These are phyloP conservation scores for Mormyrops boulengeri DNA, from an alignment of 2,797 vertebrate genomes.

Conservation along the genomic window DNA sequence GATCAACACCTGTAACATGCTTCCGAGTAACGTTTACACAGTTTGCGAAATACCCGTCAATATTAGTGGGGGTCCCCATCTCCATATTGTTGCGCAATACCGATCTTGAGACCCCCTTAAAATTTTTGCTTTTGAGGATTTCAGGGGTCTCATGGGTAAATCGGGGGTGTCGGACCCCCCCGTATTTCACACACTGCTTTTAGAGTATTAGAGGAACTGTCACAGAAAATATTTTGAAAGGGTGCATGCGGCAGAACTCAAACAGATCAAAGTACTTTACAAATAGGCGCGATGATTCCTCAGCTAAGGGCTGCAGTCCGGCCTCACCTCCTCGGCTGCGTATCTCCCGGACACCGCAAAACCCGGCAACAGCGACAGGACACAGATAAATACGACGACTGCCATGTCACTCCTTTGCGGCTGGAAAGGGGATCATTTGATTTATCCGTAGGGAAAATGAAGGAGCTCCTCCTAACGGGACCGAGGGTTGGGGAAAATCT, in stretches of 20 bases:
- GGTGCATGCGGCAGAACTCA: constrained; percentile 34
- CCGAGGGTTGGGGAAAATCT: constrained; percentile 28
- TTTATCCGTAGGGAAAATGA: constrained; percentile 17
- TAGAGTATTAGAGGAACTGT: not conserved
- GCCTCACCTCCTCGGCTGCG: constrained; percentile 56
- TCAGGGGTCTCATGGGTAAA: no score
- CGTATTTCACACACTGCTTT: not conserved
- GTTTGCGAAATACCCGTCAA: no score
- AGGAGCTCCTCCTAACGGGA: constrained; percentile 28
- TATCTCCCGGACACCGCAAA: constrained; percentile 44
- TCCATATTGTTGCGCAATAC: no score
- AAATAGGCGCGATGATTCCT: constrained; percentile 38
- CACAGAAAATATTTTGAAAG: not conserved
- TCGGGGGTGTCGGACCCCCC: no score
- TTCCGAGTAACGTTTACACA: not conserved
- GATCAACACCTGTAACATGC: not conserved
- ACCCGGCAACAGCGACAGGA: constrained; percentile 47
- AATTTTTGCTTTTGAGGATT: no score
- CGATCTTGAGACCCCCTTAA: no score
- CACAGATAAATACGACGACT: constrained; percentile 44
- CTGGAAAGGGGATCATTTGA: constrained; percentile 31
- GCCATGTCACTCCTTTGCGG: constrained; percentile 48
- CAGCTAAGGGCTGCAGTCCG: constrained; percentile 28
- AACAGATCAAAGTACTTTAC: constrained; percentile 60
- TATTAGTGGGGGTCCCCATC: no score